A percentile compares a stretch with the other conserved stretches of the same genome.
phyloP scores from a whole-genome alignment of 64 coral and sea anemone genomes.

The Trachythela sp. region DNA sequence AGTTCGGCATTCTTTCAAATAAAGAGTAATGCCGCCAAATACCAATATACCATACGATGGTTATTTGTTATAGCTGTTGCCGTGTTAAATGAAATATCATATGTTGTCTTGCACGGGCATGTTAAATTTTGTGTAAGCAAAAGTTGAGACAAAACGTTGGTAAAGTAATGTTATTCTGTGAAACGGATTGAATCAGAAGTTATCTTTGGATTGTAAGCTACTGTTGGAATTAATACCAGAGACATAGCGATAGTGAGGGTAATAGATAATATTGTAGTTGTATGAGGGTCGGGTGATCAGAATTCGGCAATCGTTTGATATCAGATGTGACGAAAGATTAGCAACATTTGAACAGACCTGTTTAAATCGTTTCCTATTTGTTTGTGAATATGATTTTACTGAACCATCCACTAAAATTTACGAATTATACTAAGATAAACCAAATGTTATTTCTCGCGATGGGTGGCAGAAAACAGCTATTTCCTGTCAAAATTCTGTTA shows the following conservation, averaged over 20 bases:
- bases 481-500: conserved; percentile 16
- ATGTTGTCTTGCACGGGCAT: not conserved
- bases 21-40: not conserved
- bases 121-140: conserved; percentile 10
- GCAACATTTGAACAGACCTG: not conserved
- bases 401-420: not conserved
- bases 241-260: not conserved
- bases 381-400: not conserved
- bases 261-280: not conserved
- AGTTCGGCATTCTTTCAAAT: not conserved
- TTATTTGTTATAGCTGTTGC: not conserved
- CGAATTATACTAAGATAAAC: not conserved
- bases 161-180: not conserved
- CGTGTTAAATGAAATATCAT: conserved; percentile 25
- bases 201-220: not conserved
- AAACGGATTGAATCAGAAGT: not conserved
- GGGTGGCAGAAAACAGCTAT: not conserved
- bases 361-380: not conserved
- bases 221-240: not conserved
- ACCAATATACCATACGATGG: not conserved
- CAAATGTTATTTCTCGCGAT: conserved; percentile 17
- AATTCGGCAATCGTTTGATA: not conserved
- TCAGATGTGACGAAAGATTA: conserved; percentile 21
- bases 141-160: not conserved
- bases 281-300: not conserved